Percentiles rank a stretch among this genome's conserved stretches.
phyloP scores from a whole-genome alignment of 2,797 vertebrate genomes.

The Lithobates sylvaticus region DNA sequence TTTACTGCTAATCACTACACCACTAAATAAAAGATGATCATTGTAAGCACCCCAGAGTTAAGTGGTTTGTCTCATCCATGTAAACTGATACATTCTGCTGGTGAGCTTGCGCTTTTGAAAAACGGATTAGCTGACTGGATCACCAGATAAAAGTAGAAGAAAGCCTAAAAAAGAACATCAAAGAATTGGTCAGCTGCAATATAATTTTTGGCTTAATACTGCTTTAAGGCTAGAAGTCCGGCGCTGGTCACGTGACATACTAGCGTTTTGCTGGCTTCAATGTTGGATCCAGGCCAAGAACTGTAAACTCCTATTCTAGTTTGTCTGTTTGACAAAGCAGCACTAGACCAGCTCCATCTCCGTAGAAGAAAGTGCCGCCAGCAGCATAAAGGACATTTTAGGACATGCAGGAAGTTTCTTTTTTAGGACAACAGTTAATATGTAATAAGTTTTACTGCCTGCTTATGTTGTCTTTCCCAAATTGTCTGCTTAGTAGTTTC shows the following conservation, averaged over 20 bases:
- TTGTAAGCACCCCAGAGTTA: too few relatives aligned
- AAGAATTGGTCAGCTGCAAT: too few relatives aligned
- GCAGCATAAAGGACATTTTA: neutral
- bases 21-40: too few relatives aligned
- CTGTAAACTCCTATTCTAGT: neutral
- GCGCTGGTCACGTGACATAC: neutral
- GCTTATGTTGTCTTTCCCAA: neutral
- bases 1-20: too few relatives aligned
- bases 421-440: slow-evolving; percentile 2
- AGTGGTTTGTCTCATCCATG: too few relatives aligned
- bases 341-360: neutral
- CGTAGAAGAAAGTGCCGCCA: neutral
- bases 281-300: neutral
- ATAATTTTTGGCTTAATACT: too few relatives aligned
- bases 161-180: too few relatives aligned
- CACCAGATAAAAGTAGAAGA: too few relatives aligned
- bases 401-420: neutral
- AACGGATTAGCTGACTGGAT: too few relatives aligned
- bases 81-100: too few relatives aligned
- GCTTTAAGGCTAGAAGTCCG: neutral
- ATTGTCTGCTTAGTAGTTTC: neutral
- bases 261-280: neutral
- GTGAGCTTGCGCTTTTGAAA: too few relatives aligned
- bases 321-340: neutral
- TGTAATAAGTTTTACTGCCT: neutral